Evolutionary conservation across 2,113 vertebrate species (phyloP), one percentile per base, ranked within the genome.

Genomic region (Cololabis saira): DNA sequence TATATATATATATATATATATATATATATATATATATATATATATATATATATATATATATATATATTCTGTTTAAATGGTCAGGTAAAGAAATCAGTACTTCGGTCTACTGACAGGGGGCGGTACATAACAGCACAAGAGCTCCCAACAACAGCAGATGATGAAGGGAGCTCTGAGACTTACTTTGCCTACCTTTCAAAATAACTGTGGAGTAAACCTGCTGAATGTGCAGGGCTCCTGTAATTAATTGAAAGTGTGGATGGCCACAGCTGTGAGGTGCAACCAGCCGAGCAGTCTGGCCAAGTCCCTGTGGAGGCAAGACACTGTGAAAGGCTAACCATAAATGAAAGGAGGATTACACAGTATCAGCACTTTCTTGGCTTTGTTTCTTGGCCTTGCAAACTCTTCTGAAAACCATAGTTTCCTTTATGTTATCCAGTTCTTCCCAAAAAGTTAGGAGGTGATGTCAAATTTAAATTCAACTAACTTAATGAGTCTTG

Each of bases 161-260:
- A 85, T 78, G 78, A 85, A 64, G 51, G 56, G 9, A 50, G 48
- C 69, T 63, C 67, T 12, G 55, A 54, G 63, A 45, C 64, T 50
- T 49, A 16, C 64, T 44, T 44, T 22, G 55, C 53, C 71, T 49
- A 60, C 61, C 60, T 50, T 72, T 67, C 71, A 71, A 61, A 71
- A 49, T 41, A 60, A 75, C 60, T 22, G 55, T 47, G 58, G 19
- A 53, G 72, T 14, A 40, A 79, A 84, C 65, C 67, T 86, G 89
- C 89, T 90, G 87, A 89, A 76, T 66, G 73, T 1, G 83, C 85
- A 70, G 74, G 50, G 62, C 37, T 71, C 50, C 78, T 71, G 82
- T 88, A 88, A 89, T 88, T 89, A 88, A 85, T 53, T 61, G 74
- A 74, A 65, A 73, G 68, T 51, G 54, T 58, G 73, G 64, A 54